Base-by-base conservation (phyloP, 30 jellyfish, hydroid and myxozoan species). In the Aurelia sp. region DNA sequence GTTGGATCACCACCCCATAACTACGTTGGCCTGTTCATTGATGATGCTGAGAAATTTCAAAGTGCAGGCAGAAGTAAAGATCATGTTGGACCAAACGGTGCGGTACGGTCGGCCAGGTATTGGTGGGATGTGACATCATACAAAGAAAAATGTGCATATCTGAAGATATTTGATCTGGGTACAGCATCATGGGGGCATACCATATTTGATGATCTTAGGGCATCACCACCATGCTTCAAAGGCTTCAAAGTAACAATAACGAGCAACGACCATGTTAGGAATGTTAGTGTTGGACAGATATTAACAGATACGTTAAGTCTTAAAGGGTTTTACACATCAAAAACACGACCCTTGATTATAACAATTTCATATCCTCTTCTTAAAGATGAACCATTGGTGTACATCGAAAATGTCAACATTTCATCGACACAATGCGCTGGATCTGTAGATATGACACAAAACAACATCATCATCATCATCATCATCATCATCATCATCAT, bases 221-320 rank as follows among this genome's bases (percentile, higher is more conserved):
- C 83, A n/a, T 58, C 86, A 47, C 86, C 92, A 37, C 92, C 92
- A 4, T 83, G 92, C 68, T 69, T 65, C 52, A 66, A 81, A 58
- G 75, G 83, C 62, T 51, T 81, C 58, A 31, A 51, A 6, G 90
- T 57, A 11, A 53, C 27, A 33, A 73, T 66, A 17, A 23, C 16
- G 3, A 68, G 55, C 8, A 37, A 8, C 41, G 75, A 48, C 60
- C 90, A 66, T 57, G 33, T 50, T 33, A 66, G 62, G 22, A 55
- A 44, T 58, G 82, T 31, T 11, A 23, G 41, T 18, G 30, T 33
- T 18, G 82, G 90, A 10, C 60, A 67, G 30, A 22, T 17, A 33
- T 18, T 67, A 30, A 67, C 17, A 30, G 67, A 65, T 27, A 20
- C 57, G 3, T 47, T 81, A 12, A 16, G 31, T 11, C 61, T 81